Percentiles rank a stretch among this genome's conserved stretches.
phyloP scores from a whole-genome alignment of 2,888 invertebrate genomes.

The Acanthosepion pharaonis region DNA sequence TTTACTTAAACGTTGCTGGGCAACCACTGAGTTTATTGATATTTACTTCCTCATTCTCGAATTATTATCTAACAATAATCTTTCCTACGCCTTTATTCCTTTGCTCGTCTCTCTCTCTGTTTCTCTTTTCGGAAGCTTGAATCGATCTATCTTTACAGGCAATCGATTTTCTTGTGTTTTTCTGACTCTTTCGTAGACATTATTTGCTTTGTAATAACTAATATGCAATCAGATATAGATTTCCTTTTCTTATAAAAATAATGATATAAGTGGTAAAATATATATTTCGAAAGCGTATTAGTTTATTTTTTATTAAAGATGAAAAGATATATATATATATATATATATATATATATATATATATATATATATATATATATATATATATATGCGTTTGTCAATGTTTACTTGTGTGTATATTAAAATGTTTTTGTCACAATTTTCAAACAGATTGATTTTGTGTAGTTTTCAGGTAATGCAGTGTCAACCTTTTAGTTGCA shows the following conservation, averaged over 20 bases:
- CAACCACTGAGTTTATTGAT: not conserved
- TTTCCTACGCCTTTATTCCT: not conserved
- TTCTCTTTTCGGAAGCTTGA: not conserved
- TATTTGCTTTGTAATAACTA: not conserved
- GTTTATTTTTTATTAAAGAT: too few relatives aligned
- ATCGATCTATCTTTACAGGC: not conserved
- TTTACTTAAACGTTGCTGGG: not conserved
- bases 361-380: too few relatives aligned
- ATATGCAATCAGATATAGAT: conserved; percentile 18
- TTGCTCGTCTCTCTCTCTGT: not conserved
- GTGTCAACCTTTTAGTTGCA: too few relatives aligned
- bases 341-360: too few relatives aligned
- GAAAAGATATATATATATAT: too few relatives aligned
- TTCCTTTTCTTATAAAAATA: not conserved
- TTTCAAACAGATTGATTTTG: too few relatives aligned
- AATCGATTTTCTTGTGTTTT: not conserved
- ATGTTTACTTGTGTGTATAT: too few relatives aligned
- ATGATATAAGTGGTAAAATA: not conserved
- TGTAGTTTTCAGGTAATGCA: too few relatives aligned
- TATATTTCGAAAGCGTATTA: too few relatives aligned
- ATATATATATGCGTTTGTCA: too few relatives aligned
- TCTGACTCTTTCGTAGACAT: not conserved
- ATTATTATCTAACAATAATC: not conserved
- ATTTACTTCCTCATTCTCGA: not conserved
- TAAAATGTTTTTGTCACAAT: too few relatives aligned